A percentile compares a stretch with the other conserved stretches of the same genome.
Evolutionary conservation across 2,797 vertebrate genomes (phyloP).

Genomic region (Coreius guichenoti): DNA sequence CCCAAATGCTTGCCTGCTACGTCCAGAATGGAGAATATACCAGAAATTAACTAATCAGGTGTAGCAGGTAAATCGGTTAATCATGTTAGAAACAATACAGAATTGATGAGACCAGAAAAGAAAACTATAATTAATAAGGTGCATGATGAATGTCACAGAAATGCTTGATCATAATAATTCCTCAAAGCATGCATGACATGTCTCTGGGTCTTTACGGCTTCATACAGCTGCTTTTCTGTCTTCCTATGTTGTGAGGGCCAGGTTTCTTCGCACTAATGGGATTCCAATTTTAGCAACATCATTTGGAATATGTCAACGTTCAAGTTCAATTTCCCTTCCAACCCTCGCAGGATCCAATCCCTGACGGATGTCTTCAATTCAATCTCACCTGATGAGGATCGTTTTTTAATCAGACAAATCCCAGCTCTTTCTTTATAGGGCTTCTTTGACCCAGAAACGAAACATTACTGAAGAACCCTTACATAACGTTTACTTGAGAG

Average conservation of each 20-base stretch:
- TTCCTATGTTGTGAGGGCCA: conserved; percentile 37
- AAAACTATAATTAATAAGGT: neutral
- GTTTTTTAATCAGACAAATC: conserved; percentile 50
- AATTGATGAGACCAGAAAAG: neutral
- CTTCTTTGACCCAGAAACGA: conserved; percentile 56
- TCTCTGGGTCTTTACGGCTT: neutral
- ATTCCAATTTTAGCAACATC: conserved; percentile 63
- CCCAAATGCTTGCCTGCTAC: neutral
- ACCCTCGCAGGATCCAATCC: conserved; percentile 58
- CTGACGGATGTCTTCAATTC: conserved; percentile 60
- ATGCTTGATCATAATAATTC: conserved; percentile 5
- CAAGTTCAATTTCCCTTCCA: conserved; percentile 61
- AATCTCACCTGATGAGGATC: conserved; percentile 54
- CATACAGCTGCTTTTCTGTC: conserved; percentile 23
- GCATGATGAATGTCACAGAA: neutral
- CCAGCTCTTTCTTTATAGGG: conserved; percentile 42
- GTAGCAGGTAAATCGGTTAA: neutral
- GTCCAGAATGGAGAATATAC: neutral
- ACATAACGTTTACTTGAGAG: conserved; percentile 40
- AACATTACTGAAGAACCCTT: conserved; percentile 39
- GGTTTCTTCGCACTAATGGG: conserved; percentile 57
- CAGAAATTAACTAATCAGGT: neutral
- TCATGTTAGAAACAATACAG: neutral
- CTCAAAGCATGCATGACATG: neutral
- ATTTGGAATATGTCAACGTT: conserved; percentile 63